Evolutionary conservation across 2,113 vertebrate genomes (phyloP), one percentile per base, ranked within the genome.

Genomic region (Ammospiza nelsoni): DNA sequence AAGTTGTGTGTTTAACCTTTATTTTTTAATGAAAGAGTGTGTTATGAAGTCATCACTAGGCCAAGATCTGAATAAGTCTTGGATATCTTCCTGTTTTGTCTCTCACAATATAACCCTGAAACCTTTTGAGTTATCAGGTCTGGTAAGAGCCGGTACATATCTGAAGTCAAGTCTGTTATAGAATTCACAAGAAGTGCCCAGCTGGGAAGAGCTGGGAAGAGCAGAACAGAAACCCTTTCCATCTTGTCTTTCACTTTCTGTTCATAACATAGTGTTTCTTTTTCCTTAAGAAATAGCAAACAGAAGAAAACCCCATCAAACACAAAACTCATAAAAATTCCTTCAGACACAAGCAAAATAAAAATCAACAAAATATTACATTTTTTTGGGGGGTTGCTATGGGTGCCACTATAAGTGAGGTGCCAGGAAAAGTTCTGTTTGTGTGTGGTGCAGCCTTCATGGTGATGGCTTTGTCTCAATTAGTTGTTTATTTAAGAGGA

Each of bases 321-420:
- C 9, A 12, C 17, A 48, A 74, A 62, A 3, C 20, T 6, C 5
- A 48, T 7, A 15, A 58, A 46, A 73, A 35, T 2, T 0, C 2
- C 12, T n/a, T 51, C 1, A 4, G 75, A 76, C 43, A 21, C 9
- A 71, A 58, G 33, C 3, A 4, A 25, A 63, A 24, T 9, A 23
- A 65, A 54, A 18, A 3, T 3, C 16, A 82, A 15, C 6, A 71
- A 20, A 85, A 25, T 65, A 44, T n/a, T 67, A 44, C 37, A 23
- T 57, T 20, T 39, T 39, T 65, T 46, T 1, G 1, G 1, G 2
- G 12, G 2, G 2, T 93, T 91, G 21, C 19, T 4, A 0, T 66
- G 41, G 11, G 9, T 78, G 31, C 35, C 80, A 51, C 55, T 68
- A 3, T 58, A 35, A 65, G 31, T 3, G 3, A 88, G 27, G 51